Evolutionary conservation across 2,888 invertebrate genomes (phyloP), one percentile per base, ranked within the genome.

Genomic region (Gymnocheta viridis): DNA sequence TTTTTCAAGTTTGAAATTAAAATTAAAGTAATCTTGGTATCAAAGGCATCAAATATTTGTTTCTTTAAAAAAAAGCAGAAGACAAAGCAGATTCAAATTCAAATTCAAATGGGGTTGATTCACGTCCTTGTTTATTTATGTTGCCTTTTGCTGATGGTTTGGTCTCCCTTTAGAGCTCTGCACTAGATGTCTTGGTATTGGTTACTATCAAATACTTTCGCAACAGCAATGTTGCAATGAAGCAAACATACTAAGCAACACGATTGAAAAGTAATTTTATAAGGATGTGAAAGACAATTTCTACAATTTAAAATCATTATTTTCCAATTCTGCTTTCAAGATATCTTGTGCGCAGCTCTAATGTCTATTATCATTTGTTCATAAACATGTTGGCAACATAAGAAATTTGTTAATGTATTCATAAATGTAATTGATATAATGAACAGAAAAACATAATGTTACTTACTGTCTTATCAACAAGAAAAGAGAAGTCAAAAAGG

Each of bases 341-440:
- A 32, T 32, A 32, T 7, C 5, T 4, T 32, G 5, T 32, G 5
- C 7, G 7, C 4, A 32, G 32, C 32, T 32, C 7, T 7, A 32
- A 38, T 66, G 56, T 72, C 72, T 80, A 66, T 66, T 60, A 60
- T 60, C 24, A 67, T 62, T 54, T 80, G 32, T 29, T 49, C n/a
- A 44, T 58, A 44, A 69, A 56, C 17, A 76, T 76, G 32, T 76
- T 76, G 24, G 24, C 49, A 60, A 74, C n/a, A 47, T n/a, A 67
- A 41, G 0, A 19, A 12, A 9, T 9, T 32, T 22, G 12, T 41
- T 58, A 47, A 77, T 77, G 62, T 77, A 84, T 84, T 84, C 81
- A 84, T 67, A 77, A 83, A 79, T 60, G 69, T 74, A 83, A 83
- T 83, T 51, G 76, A 67, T 67, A 73, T 81, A 77, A 84, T 73